Evolutionary conservation across 2,888 invertebrate species (phyloP).

Genomic region (Drosophila setosimentum): DNA sequence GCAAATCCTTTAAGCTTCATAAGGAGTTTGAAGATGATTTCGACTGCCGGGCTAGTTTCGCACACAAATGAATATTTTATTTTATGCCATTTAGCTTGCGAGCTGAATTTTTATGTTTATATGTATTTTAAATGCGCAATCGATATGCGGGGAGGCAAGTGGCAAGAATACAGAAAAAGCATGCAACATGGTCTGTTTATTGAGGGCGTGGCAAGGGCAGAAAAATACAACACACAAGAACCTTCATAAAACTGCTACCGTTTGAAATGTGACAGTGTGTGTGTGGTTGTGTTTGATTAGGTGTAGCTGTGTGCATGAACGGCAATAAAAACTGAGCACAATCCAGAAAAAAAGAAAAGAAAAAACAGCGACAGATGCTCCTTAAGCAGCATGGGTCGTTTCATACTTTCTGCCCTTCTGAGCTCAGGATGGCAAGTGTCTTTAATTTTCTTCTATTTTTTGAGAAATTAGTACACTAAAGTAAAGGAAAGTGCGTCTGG

Average conservation of each 20-base stretch:
- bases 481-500: neutral
- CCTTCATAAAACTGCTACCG: conserved; percentile 19
- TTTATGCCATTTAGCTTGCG: conserved; percentile 44
- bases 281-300: conserved; percentile 23
- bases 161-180: conserved; percentile 8
- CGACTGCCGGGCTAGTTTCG: conserved; percentile 19
- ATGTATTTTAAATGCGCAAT: conserved; percentile 63
- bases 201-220: conserved; percentile 26
- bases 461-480: neutral
- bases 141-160: conserved; percentile 46
- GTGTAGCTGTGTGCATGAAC: conserved; percentile 27
- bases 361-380: conserved; percentile 33
- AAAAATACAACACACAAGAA: conserved; percentile 10
- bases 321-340: conserved; percentile 49
- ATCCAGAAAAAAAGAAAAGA: conserved; percentile 20
- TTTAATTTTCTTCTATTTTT: neutral
- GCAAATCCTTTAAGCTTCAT: conserved; percentile 16
- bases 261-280: conserved; percentile 44
- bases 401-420: neutral
- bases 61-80: conserved; percentile 50
- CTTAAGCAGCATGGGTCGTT: conserved; percentile 27
- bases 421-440: neutral
- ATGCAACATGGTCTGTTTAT: conserved; percentile 6
- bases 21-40: neutral
- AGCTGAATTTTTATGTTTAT: conserved; percentile 56